Evolutionary conservation across 2,888 invertebrate genomes (phyloP), one percentile per base, ranked within the genome.

Genomic region (Hypomecis punctinalis): DNA sequence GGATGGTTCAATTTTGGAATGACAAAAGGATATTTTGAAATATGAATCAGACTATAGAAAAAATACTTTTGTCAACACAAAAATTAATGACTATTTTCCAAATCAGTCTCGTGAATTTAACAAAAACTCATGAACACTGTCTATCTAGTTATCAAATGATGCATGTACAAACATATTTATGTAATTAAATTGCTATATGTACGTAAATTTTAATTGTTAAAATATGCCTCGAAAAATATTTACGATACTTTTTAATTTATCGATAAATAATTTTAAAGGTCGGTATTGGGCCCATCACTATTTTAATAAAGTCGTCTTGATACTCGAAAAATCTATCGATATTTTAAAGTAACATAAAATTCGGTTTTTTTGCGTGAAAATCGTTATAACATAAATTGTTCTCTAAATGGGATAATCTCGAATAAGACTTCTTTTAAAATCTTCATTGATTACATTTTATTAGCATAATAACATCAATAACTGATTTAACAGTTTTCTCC

Each of bases 91-190:
- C 23, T 23, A 23, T 23, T 23, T 23, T 23, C 3, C 1, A 23
- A 23, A 23, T 23, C 23, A 23, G 23, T 23, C 23, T 23, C 23
- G 23, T 23, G 40, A 9, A 40, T 40, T 40, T 6, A 40, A 40
- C 23, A 23, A 23, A 23, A 23, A 23, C 1, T 2, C 23, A 23
- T 2, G 23, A 23, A 23, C 23, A 23, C 23, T 23, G 23, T 23
- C 23, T 23, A 23, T 23, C 23, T 23, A 23, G 23, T 23, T 23
- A 23, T 23, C 23, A 58, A 69, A 63, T 63, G 68, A 69, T 69
- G 63, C 66, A 66, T 69, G 71, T 71, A 67, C 69, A 69, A 69
- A 67, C 39, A 55, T 61, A 35, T 59, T 35, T 53, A 61, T 54
- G 63, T 63, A 55, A 59, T 61, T 49, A 59, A 47, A 60, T 61